Conservation (phyloP, 2,888 invertebrate genomes). For the Dyspetes luteomarginatus region DNA sequence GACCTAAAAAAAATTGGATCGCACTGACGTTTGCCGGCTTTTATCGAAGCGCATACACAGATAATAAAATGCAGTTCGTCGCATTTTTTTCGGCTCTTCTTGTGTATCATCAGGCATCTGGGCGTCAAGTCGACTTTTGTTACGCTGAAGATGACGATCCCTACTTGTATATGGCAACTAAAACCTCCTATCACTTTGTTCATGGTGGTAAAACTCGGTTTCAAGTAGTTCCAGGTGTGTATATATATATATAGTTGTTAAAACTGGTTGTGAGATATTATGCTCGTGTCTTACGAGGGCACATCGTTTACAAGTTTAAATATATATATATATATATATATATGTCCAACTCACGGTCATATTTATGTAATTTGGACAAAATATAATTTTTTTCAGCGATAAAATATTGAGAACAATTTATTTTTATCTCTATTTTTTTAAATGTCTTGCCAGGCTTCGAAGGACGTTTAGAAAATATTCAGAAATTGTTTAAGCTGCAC, state of each 20-base stretch:
- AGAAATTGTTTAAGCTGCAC: too few relatives aligned
- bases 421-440: too few relatives aligned
- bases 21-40: neutral
- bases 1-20: neutral
- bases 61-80: constrained; percentile 48
- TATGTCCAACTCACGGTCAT: too few relatives aligned
- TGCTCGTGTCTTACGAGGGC: too few relatives aligned
- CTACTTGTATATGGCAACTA: constrained; percentile 88
- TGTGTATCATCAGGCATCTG: constrained; percentile 59
- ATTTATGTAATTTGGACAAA: too few relatives aligned
- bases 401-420: too few relatives aligned
- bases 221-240: constrained; percentile 88
- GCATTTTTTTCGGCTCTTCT: constrained; percentile 54
- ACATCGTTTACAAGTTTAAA: too few relatives aligned
- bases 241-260: too few relatives aligned
- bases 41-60: neutral
- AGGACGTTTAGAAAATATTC: too few relatives aligned
- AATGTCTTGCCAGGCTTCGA: too few relatives aligned
- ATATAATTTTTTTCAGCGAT: too few relatives aligned
- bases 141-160: constrained; percentile 87
- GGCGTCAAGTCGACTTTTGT: constrained; percentile 84
- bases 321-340: too few relatives aligned
- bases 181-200: constrained; percentile 91
- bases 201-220: constrained; percentile 86
- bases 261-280: neutral